Evolutionary conservation across 64 coral and sea anemone genomes (phyloP).

Genomic region (Platygyra sinensis): DNA sequence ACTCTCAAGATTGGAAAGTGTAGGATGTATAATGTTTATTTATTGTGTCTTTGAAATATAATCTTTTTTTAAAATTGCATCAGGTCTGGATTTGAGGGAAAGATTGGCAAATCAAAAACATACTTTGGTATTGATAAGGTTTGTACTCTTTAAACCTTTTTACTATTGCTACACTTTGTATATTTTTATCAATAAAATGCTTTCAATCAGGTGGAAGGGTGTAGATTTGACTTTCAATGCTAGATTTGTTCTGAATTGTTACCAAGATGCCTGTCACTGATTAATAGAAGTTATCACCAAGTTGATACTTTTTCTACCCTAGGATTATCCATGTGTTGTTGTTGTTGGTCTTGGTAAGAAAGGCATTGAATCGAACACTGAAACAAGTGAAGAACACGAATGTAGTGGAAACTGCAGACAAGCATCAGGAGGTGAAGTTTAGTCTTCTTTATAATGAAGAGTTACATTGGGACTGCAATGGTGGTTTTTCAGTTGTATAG

Average conservation of each 20-base stretch:
- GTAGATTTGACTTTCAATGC: too few relatives aligned
- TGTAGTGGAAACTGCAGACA: constrained; percentile 51
- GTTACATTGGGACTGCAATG: too few relatives aligned
- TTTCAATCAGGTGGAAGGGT: too few relatives aligned
- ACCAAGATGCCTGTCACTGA: neutral
- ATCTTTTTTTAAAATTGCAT: neutral
- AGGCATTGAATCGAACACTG: constrained; percentile 17
- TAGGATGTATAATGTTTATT: neutral
- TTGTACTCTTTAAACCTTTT: neutral
- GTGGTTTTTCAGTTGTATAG: too few relatives aligned
- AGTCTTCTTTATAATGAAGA: neutral
- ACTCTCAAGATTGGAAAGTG: too few relatives aligned
- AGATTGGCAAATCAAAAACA: constrained; percentile 87
- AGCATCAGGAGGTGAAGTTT: constrained; percentile 65
- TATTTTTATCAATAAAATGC: too few relatives aligned
- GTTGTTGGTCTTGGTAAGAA: constrained; percentile 85
- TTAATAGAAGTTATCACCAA: neutral
- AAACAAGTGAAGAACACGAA: constrained; percentile 64
- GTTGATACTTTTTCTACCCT: neutral
- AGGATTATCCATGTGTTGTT: constrained; percentile 93
- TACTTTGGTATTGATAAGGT: constrained; percentile 91
- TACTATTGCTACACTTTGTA: neutral
- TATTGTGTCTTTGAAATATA: neutral
- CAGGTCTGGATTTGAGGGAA: constrained; percentile 89
- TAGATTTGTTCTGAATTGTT: neutral